These are phyloP conservation scores for Moxostoma hubbsi DNA, from an alignment of 2,797 vertebrate genomes.

Conservation along the genomic window DNA sequence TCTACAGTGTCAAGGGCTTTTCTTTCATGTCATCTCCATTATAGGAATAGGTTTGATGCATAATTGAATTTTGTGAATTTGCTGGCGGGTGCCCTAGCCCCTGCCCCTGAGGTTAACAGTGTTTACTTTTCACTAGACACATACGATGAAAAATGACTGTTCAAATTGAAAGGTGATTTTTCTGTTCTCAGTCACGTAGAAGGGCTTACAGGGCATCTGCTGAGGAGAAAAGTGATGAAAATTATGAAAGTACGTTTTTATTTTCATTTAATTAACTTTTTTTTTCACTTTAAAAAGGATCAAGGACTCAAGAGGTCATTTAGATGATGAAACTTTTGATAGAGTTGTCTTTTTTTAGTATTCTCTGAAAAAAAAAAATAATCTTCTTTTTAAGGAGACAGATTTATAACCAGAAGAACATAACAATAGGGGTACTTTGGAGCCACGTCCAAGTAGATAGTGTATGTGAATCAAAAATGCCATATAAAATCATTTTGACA, in stretches of 20 bases:
- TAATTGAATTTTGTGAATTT: constrained; percentile 53
- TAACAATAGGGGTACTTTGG: too few species aligned
- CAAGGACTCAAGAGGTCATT: neutral
- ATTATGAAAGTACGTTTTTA: neutral
- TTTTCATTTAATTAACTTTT: constrained; percentile 13
- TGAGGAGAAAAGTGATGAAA: neutral
- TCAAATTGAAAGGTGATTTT: constrained; percentile 39
- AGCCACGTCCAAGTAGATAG: too few species aligned
- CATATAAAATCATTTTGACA: too few species aligned
- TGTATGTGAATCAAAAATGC: too few species aligned
- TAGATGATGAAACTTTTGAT: neutral
- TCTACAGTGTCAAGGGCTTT: constrained; percentile 40
- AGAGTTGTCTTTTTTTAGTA: neutral
- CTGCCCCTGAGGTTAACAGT: constrained; percentile 38
- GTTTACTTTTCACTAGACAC: constrained; percentile 38
- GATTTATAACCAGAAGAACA: neutral
- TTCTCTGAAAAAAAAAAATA: too few species aligned
- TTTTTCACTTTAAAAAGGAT: neutral
- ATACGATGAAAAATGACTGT: constrained; percentile 30
- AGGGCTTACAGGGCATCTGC: constrained; percentile 6
- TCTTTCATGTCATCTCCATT: constrained; percentile 46
- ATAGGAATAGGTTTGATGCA: constrained; percentile 38
- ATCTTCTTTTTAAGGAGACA: too few species aligned
- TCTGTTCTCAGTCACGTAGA: constrained; percentile 11
- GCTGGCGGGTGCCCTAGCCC: constrained; percentile 20